A percentile compares a stretch with the other conserved stretches of the same genome.
These are phyloP conservation scores for Tenthredo distinguenda DNA, from an alignment of 2,888 invertebrate genomes.

Conservation along the genomic window DNA sequence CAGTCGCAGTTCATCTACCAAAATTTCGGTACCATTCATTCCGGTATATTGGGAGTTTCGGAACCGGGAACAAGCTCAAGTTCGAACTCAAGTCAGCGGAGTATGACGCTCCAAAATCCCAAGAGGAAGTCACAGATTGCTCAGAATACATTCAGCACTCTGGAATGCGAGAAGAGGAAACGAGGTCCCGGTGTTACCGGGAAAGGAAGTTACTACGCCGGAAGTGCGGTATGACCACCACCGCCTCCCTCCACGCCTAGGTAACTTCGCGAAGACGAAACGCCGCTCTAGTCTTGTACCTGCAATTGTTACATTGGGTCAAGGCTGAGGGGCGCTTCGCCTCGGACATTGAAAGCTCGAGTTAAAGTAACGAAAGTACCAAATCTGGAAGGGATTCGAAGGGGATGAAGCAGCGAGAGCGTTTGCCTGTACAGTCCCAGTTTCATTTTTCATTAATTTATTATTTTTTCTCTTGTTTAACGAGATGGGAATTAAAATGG, in stretches of 20 bases:
- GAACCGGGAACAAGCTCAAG: slow-evolving; percentile 75
- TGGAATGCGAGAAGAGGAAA: slow-evolving; percentile 74
- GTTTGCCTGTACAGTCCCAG: not conserved
- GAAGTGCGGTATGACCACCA: slow-evolving; percentile 77
- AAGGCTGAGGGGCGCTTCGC: slow-evolving; percentile 29
- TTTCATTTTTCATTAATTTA: not conserved
- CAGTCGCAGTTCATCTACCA: slow-evolving; percentile 75
- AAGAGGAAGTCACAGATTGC: slow-evolving; percentile 74
- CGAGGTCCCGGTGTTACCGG: slow-evolving; percentile 64
- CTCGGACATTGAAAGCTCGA: slow-evolving; percentile 9
- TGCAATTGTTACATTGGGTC: not conserved
- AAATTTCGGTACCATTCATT: slow-evolving; percentile 76
- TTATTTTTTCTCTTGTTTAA: not conserved
- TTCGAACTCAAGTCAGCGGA: slow-evolving; percentile 74
- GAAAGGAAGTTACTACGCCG: slow-evolving; percentile 72
- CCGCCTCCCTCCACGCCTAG: slow-evolving; percentile 73
- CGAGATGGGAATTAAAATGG: not conserved
- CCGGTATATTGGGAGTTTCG: slow-evolving; percentile 74
- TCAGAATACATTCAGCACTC: slow-evolving; percentile 75
- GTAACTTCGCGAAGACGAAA: slow-evolving; percentile 75
- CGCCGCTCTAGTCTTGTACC: slow-evolving; percentile 64
- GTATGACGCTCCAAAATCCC: slow-evolving; percentile 76
- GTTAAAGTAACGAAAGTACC: not conserved
- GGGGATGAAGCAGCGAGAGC: not conserved
- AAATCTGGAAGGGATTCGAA: not conserved